Conservation (phyloP, 2,113 vertebrate genomes). For the Ornithorhynchus anatinus region DNA sequence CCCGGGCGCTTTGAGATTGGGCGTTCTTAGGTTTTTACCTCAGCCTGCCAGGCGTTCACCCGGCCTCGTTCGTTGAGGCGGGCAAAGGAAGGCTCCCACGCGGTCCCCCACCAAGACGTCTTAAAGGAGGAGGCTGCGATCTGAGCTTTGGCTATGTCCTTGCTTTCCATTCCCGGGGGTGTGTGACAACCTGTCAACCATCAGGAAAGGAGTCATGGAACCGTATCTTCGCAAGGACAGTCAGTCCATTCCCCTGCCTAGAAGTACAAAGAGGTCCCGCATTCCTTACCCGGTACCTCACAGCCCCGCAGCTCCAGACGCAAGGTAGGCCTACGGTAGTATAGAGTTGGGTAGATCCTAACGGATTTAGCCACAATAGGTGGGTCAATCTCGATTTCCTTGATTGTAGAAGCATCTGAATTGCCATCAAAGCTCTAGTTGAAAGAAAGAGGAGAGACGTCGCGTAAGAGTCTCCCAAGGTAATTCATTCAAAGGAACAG, state of each 20-base stretch:
- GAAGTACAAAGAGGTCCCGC: too few relatives aligned
- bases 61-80: constrained; percentile 79
- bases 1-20: too few relatives aligned
- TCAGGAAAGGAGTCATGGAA: too few relatives aligned
- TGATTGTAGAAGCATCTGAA: constrained; percentile 60
- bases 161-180: constrained; percentile 84
- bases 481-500: too few relatives aligned
- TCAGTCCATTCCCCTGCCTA: too few relatives aligned
- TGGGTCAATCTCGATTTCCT: constrained; percentile 80
- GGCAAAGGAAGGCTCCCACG: constrained; percentile 78
- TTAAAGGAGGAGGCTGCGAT: constrained; percentile 82
- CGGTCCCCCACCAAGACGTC: constrained; percentile 71
- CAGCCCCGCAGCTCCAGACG: constrained; percentile 89
- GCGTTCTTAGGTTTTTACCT: constrained; percentile 69
- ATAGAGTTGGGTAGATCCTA: constrained; percentile 76
- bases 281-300: constrained; percentile 80
- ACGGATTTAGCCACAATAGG: constrained; percentile 82
- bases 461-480: too few relatives aligned
- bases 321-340: constrained; percentile 74
- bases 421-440: constrained; percentile 82
- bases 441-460: too few relatives aligned
- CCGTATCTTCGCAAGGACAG: too few relatives aligned
- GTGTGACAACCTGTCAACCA: constrained; percentile 81
- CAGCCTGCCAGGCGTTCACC: constrained; percentile 84
- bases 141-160: constrained; percentile 67